A percentile compares a stretch with the other conserved stretches of the same genome.
Evolutionary conservation across 2,888 invertebrate genomes (phyloP).

Genomic region (Parnassius mnemosyne): DNA sequence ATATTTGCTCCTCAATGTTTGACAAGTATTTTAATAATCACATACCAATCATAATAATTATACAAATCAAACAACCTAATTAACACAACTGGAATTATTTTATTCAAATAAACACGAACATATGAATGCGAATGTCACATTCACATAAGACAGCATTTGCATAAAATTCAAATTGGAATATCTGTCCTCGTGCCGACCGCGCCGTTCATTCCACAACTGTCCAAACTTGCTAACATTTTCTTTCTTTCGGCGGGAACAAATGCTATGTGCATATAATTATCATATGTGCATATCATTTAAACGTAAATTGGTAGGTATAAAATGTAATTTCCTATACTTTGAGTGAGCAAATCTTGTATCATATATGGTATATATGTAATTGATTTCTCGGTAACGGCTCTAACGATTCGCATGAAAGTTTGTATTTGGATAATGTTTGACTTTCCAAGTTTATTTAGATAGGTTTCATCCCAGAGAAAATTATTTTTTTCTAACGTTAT

Average conservation of each 20-base stretch:
- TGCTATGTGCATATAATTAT: too few species aligned
- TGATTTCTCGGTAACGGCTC: too few species aligned
- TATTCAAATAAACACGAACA: not conserved
- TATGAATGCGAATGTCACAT: constrained; percentile 5
- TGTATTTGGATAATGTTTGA: too few species aligned
- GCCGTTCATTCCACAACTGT: constrained; percentile 12
- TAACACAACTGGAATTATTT: not conserved
- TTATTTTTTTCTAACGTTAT: too few species aligned
- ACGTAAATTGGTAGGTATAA: too few species aligned
- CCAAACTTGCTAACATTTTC: constrained; percentile 11
- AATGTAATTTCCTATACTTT: too few species aligned
- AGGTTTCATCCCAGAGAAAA: too few species aligned
- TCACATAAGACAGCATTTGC: constrained; percentile 1
- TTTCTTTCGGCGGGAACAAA: not conserved
- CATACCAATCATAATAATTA: not conserved
- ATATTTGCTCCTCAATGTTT: too few species aligned
- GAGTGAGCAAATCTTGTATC: not conserved
- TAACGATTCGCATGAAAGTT: too few species aligned
- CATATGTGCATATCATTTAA: too few species aligned
- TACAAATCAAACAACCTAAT: not conserved
- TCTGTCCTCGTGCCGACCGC: not conserved
- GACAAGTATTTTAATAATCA: not conserved
- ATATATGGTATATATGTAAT: too few species aligned
- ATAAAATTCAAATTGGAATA: constrained; percentile 9
- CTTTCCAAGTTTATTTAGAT: too few species aligned